Percentiles rank a stretch among this genome's conserved stretches.
phyloP scores from a whole-genome alignment of 2,113 vertebrate genomes.

The Tychaedon coryphoeus region DNA sequence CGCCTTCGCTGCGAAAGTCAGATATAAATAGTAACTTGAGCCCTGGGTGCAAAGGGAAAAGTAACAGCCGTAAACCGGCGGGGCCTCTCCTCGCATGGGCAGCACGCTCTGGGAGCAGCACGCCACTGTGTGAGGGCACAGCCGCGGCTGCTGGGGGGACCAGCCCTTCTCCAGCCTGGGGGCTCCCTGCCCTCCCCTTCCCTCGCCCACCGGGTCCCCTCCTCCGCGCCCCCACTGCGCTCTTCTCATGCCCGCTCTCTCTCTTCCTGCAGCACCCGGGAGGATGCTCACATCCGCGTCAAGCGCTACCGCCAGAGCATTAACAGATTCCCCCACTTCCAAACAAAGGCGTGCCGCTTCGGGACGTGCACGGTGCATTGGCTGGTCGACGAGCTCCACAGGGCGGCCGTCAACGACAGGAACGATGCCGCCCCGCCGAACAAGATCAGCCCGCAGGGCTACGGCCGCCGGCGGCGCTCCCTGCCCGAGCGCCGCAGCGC shows the following conservation, averaged over 20 bases:
- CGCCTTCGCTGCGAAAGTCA: background rate
- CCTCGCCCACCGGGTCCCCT: background rate
- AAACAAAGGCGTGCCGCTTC: slow-evolving; percentile 78
- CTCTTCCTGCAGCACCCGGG: slow-evolving; percentile 43
- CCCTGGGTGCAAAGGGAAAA: background rate
- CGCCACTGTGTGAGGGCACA: background rate
- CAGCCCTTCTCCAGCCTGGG: background rate
- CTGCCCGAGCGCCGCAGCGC: slow-evolving; percentile 44
- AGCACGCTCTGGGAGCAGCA: background rate
- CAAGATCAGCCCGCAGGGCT: slow-evolving; percentile 88
- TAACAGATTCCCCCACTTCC: slow-evolving; percentile 68
- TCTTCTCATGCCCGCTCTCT: background rate
- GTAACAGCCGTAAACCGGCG: background rate
- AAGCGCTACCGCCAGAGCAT: slow-evolving; percentile 84
- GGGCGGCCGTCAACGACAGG: slow-evolving; percentile 82
- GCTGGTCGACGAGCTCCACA: slow-evolving; percentile 84
- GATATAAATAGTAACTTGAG: slow-evolving; percentile 45
- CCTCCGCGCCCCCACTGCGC: background rate
- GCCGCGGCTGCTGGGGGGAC: background rate
- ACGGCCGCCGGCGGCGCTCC: slow-evolving; percentile 86
- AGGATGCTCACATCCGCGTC: slow-evolving; percentile 77
- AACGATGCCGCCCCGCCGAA: slow-evolving; percentile 74
- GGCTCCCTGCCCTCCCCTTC: background rate
- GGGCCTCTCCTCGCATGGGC: background rate
- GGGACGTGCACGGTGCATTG: slow-evolving; percentile 90